Evolutionary conservation across 1,140 invertebrate genomes (phyloP).

Genomic region (Brachionus rubens): DNA sequence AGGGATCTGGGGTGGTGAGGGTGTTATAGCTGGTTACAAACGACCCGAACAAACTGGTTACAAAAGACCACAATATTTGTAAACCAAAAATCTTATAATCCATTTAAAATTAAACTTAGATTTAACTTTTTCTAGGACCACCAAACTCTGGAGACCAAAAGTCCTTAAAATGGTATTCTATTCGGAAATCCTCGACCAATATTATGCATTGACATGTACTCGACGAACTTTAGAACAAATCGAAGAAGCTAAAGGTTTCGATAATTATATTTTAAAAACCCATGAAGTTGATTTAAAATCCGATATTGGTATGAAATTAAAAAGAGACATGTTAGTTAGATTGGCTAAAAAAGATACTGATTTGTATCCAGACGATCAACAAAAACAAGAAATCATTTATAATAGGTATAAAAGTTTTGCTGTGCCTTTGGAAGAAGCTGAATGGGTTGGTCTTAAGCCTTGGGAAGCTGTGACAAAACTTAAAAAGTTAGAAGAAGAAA

Average conservation of each 20-base stretch:
- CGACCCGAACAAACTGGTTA: slow-evolving; percentile 41
- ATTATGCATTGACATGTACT: slow-evolving; percentile 76
- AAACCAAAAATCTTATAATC: not conserved
- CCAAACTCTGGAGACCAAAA: slow-evolving; percentile 80
- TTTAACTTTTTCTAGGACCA: slow-evolving; percentile 54
- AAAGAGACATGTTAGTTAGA: slow-evolving; percentile 72
- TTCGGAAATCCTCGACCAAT: slow-evolving; percentile 84
- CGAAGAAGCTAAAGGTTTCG: slow-evolving; percentile 85
- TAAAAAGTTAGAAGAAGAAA: slow-evolving; percentile 46
- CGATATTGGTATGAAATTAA: slow-evolving; percentile 73
- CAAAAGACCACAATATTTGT: slow-evolving; percentile 45
- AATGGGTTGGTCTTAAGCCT: slow-evolving; percentile 47
- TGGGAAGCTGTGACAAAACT: slow-evolving; percentile 47
- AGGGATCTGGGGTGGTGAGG: slow-evolving; percentile 94
- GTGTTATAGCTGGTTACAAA: slow-evolving; percentile 81
- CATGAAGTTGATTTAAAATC: slow-evolving; percentile 81
- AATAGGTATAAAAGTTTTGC: slow-evolving; percentile 80
- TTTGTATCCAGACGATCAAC: slow-evolving; percentile 69
- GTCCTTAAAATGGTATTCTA: slow-evolving; percentile 77
- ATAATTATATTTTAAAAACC: slow-evolving; percentile 85
- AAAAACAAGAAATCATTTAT: slow-evolving; percentile 72
- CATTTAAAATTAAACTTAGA: not conserved
- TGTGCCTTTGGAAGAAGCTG: slow-evolving; percentile 59
- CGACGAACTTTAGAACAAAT: slow-evolving; percentile 75
- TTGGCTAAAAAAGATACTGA: slow-evolving; percentile 38